Percentiles rank a stretch among this genome's conserved stretches.
These are phyloP conservation scores for Cettia cetti DNA, from an alignment of 2,113 vertebrate genomes.

Conservation along the genomic window DNA sequence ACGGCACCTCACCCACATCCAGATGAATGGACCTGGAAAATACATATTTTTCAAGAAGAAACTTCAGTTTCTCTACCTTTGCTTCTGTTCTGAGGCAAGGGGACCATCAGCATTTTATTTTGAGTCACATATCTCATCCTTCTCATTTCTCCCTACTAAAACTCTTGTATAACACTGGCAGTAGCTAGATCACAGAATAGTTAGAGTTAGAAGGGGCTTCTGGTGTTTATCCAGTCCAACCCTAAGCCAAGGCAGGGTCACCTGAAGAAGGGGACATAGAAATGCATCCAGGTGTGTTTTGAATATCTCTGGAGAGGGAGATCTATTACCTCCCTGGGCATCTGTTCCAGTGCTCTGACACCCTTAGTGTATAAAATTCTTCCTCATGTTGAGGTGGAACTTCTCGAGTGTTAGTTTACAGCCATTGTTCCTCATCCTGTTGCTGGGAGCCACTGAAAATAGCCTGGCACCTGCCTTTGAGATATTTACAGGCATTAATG, in stretches of 20 bases:
- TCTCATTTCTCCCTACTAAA: not conserved
- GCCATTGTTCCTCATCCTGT: not conserved
- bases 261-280: not conserved
- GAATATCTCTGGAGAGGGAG: not conserved
- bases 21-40: not conserved
- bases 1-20: fast-evolving
- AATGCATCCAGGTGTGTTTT: not conserved
- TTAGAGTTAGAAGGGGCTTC: not conserved
- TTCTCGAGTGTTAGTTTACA: not conserved
- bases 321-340: not conserved
- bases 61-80: not conserved
- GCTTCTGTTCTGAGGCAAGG: not conserved
- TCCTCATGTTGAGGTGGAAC: not conserved
- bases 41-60: not conserved
- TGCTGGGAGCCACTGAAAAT: not conserved
- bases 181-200: not conserved
- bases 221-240: not conserved
- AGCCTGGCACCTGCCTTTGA: not conserved
- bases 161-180: not conserved
- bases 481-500: not conserved
- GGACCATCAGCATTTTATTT: not conserved
- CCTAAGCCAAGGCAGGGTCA: not conserved
- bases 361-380: not conserved
- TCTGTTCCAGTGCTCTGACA: not conserved
- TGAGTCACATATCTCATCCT: not conserved